These are phyloP conservation scores for Tangara arthus DNA, from an alignment of 2,797 vertebrate genomes.

Conservation along the genomic window DNA sequence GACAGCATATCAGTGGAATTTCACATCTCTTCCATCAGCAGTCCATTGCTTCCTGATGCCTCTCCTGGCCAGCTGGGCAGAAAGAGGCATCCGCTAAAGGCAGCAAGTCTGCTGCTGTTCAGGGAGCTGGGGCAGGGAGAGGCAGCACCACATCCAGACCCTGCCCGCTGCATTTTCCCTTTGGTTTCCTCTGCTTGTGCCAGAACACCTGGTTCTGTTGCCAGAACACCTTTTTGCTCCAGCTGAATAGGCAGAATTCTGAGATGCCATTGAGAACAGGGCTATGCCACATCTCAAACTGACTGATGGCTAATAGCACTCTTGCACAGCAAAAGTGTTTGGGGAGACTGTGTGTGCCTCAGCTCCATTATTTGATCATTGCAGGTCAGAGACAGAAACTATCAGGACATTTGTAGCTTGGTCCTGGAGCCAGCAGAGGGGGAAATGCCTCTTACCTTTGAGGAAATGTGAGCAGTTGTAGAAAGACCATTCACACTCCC, in stretches of 20 bases:
- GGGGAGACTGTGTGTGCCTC: neutral
- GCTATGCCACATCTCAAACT: neutral
- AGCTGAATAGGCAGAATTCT: slow-evolving; percentile 24
- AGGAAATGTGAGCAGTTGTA: neutral
- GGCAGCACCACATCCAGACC: neutral
- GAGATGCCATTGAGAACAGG: neutral
- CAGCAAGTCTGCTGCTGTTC: neutral
- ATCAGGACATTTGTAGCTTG: neutral
- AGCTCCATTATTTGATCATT: neutral
- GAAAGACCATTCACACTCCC: neutral
- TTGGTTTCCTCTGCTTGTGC: neutral
- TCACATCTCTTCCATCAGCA: neutral
- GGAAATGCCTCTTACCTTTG: neutral
- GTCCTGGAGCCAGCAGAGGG: neutral
- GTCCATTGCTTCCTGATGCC: neutral
- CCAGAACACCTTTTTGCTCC: neutral
- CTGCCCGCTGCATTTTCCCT: neutral
- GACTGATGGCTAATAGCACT: neutral
- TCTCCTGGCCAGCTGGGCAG: neutral
- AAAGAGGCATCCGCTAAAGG: neutral
- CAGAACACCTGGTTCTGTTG: neutral
- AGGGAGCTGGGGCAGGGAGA: neutral
- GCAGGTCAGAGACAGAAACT: neutral
- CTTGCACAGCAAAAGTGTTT: neutral
- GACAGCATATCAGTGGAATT: neutral